These are phyloP conservation scores for Calameuta pallipes DNA, from an alignment of 2,888 invertebrate genomes.

Conservation along the genomic window DNA sequence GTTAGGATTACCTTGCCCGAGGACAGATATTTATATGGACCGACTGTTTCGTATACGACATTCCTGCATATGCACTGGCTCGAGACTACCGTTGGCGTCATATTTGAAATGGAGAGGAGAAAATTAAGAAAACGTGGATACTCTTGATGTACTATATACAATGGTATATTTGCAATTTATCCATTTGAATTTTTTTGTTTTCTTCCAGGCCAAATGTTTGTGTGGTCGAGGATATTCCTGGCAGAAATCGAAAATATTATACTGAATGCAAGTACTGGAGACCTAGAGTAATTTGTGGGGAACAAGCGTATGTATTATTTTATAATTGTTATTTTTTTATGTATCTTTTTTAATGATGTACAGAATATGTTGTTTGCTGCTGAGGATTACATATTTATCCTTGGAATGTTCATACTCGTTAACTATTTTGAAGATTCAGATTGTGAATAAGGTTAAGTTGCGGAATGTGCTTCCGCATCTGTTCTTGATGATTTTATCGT, in stretches of 20 bases:
- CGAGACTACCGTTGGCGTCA: not conserved
- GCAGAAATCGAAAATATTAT: constrained; percentile 58
- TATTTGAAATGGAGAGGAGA: not conserved
- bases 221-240: constrained; percentile 64
- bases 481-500: not conserved
- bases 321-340: not conserved
- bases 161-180: not conserved
- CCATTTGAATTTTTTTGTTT: not conserved
- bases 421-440: not conserved
- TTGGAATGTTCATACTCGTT: not conserved
- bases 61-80: not conserved
- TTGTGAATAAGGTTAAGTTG: not conserved
- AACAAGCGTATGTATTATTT: constrained; percentile 58
- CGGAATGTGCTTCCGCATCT: not conserved
- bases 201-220: constrained; percentile 63
- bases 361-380: no score
- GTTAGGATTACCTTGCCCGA: not conserved
- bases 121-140: not conserved
- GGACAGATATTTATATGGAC: not conserved
- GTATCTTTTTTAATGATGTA: not conserved
- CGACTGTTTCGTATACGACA: not conserved
- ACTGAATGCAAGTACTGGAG: constrained; percentile 66
- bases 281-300: constrained; percentile 61
- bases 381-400: not conserved
- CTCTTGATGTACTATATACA: not conserved